These are phyloP conservation scores for Tenualosa ilisha DNA, from an alignment of 2,797 vertebrate genomes.

Conservation along the genomic window DNA sequence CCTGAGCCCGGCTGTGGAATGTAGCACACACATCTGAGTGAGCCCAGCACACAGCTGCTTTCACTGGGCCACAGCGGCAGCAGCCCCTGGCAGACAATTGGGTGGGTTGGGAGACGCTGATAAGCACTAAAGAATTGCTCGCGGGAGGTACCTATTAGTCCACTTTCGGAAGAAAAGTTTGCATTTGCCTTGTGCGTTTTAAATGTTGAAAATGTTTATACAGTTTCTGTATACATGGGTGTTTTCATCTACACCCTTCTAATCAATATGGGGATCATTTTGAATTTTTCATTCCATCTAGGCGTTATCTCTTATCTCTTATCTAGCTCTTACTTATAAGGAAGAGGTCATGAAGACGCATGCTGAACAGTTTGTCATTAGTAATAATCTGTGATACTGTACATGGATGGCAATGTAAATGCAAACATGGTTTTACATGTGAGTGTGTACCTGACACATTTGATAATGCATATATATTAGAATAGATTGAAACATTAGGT, in stretches of 20 bases:
- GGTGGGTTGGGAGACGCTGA: neutral
- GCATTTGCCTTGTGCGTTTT: neutral
- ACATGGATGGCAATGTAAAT: neutral
- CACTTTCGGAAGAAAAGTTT: neutral
- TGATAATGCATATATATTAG: neutral
- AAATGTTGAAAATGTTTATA: neutral
- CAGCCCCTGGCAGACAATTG: neutral
- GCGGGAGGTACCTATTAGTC: neutral
- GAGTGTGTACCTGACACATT: neutral
- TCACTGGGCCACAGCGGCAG: neutral
- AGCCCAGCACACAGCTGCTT: constrained; percentile 9
- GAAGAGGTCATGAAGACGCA: neutral
- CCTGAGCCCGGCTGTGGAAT: constrained; percentile 48
- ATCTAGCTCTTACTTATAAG: neutral
- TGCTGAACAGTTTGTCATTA: neutral
- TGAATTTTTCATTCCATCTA: neutral
- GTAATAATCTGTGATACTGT: neutral
- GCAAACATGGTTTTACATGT: neutral
- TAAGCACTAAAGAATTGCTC: neutral
- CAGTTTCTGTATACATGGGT: neutral
- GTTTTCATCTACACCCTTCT: neutral
- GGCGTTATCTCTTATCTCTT: too few species aligned
- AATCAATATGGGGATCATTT: neutral
- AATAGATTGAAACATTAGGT: neutral
- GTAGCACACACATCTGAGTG: neutral